Evolutionary conservation across 2,113 vertebrate species (phyloP).

Genomic region (Megaptera novaeangliae): DNA sequence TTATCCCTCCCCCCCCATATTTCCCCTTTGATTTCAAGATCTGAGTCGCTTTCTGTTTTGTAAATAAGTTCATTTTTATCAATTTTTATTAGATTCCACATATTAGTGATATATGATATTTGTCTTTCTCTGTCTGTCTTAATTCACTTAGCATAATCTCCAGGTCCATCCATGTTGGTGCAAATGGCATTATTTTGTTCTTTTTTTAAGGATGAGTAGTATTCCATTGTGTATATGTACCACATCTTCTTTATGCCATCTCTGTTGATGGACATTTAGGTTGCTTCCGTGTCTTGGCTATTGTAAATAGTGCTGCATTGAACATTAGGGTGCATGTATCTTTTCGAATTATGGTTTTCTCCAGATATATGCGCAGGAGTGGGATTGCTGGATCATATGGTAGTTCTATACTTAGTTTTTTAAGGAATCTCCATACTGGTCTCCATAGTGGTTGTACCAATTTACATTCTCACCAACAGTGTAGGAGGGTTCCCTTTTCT

Average conservation of each 20-base stretch:
- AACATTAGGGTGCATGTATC: background rate
- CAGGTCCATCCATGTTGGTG: background rate
- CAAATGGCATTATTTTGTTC: background rate
- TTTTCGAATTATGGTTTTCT: background rate
- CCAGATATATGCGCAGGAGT: background rate
- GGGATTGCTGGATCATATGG: background rate
- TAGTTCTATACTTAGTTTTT: background rate
- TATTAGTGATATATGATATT: background rate
- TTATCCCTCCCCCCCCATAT: background rate
- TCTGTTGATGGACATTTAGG: background rate
- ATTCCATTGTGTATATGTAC: background rate
- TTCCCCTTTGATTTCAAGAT: background rate
- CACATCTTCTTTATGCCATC: background rate
- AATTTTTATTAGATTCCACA: background rate
- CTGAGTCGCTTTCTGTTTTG: background rate
- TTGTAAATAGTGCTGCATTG: background rate
- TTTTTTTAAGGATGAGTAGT: background rate
- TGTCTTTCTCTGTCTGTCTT: background rate
- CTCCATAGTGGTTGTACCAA: background rate
- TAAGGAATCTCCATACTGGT: background rate
- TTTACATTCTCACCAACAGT: background rate
- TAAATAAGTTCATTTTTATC: too few species aligned
- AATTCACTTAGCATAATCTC: background rate
- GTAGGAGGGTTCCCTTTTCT: background rate
- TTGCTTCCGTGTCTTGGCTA: background rate